Base-by-base conservation (phyloP, 1,140 invertebrate species). In the Camponotus vicinus region DNA sequence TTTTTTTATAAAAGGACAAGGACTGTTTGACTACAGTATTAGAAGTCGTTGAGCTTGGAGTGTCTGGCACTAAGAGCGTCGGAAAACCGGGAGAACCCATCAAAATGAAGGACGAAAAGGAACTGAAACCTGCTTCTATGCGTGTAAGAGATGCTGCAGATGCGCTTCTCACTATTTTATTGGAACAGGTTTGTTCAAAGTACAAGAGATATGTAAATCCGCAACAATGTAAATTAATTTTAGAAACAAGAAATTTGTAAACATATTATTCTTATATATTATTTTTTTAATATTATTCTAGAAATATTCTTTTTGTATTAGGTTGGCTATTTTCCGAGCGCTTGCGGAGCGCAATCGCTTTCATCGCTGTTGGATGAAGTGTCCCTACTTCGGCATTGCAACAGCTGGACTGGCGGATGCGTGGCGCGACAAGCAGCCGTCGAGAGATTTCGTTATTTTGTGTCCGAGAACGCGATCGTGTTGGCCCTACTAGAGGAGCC, bases 11-110 rank as follows among this genome's bases (percentile, higher is more conserved):
- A 13, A 73, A 98, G 92, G 99, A 99, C 94, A 97, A 98, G 89
- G 98, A 99, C 92, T 99, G 98, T 95, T 96, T 99, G 3, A 97
- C 97, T 82, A 98, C 98, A 69, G 98, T 99, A 11, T 96, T 99
- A 63, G 98, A 99, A 95, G 99, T 99, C 0, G 98, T 99, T 2
- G 99, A 99, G 94, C 96, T 99, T 8, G 99, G 99, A 80, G 98
- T 99, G 66, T 99, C 99, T 0, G 99, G 99, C 11, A 98, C 98
- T 3, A 99, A 99, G 95, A 97, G 97, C 67, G 95, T 97, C 32
- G 98, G 97, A 93, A 99, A 99, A 95, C 97, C 97, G 3, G 98
- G 98, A 34, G 98, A 99, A 93, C 96, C 97, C 37, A 96, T 98
- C 0, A 98, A 98, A 95, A 98, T 98, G 96, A 99, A 99, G 93